These are phyloP conservation scores for Lasioglossum oenotherae DNA, from an alignment of 2,888 invertebrate genomes.

Conservation along the genomic window DNA sequence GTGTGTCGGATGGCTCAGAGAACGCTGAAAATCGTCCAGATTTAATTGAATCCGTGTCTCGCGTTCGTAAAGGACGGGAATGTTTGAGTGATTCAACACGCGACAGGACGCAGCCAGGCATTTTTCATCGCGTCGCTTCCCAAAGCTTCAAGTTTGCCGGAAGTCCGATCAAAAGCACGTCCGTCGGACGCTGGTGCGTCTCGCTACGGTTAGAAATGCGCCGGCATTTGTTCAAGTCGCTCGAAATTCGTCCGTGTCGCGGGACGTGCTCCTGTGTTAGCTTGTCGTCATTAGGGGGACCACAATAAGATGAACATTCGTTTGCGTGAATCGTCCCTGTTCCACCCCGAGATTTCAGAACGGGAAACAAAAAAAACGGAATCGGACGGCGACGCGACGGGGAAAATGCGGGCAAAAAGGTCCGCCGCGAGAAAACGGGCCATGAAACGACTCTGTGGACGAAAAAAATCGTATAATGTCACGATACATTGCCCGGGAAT, in stretches of 20 bases:
- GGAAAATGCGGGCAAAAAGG: not conserved
- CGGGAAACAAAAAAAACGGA: not conserved
- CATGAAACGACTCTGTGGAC: not conserved
- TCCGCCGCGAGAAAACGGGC: not conserved
- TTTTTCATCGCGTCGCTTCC: constrained; percentile 38
- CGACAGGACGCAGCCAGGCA: constrained; percentile 40
- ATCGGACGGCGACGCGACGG: not conserved
- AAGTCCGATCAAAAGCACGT: constrained; percentile 59
- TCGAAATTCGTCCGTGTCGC: constrained; percentile 52
- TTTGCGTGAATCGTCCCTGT: constrained; percentile 7
- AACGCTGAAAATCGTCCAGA: not conserved
- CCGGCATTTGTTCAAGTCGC: constrained; percentile 65
- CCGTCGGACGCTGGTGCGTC: constrained; percentile 42
- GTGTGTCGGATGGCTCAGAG: not conserved
- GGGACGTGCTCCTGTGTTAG: constrained; percentile 24
- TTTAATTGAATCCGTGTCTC: constrained; percentile 33
- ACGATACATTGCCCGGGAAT: not conserved
- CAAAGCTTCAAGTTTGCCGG: constrained; percentile 53
- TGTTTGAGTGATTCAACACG: constrained; percentile 35
- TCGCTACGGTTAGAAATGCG: constrained; percentile 65
- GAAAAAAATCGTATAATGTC: not conserved
- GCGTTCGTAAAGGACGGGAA: constrained; percentile 2
- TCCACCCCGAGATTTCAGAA: not conserved
- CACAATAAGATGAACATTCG: constrained; percentile 25
- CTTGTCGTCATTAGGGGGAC: constrained; percentile 33